phyloP scores from a whole-genome alignment of 2,888 invertebrate genomes.

The Onchidella celtica region DNA sequence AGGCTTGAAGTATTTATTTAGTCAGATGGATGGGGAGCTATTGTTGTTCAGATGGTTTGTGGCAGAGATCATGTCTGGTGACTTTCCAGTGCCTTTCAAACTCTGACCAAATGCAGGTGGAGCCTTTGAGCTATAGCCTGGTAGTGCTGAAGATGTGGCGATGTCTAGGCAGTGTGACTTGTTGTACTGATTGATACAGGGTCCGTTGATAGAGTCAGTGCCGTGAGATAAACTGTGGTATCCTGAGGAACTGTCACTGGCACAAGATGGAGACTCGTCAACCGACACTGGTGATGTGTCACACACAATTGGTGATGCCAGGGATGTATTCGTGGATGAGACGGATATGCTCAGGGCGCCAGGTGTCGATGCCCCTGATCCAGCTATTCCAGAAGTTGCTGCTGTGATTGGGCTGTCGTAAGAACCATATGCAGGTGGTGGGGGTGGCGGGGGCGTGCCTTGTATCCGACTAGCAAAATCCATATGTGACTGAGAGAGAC shows the following conservation, averaged over 20 bases:
- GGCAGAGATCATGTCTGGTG: slow-evolving; percentile 10
- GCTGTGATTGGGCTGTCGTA: slow-evolving; percentile 17
- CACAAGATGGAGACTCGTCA: slow-evolving; percentile 48
- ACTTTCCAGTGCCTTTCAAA: not conserved
- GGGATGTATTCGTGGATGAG: slow-evolving; percentile 25
- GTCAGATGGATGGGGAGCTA: not conserved
- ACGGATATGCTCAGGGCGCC: slow-evolving; percentile 35
- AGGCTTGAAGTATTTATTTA: not conserved
- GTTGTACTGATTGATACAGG: slow-evolving; percentile 3
- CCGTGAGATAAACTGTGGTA: slow-evolving; percentile 45
- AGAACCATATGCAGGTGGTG: slow-evolving; percentile 32
- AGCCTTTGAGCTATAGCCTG: slow-evolving; percentile 11
- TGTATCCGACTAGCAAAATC: slow-evolving; percentile 17
- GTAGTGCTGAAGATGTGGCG: not conserved
- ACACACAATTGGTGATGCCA: slow-evolving; percentile 42
- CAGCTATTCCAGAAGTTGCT: no score
- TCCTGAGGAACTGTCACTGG: slow-evolving; percentile 39
- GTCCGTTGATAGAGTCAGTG: not conserved
- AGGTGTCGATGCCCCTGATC: not conserved
- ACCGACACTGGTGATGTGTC: slow-evolving; percentile 49
- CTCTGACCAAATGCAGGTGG: slow-evolving; percentile 1
- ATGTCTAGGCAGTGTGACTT: slow-evolving; percentile 31
- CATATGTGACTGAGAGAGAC: not conserved
- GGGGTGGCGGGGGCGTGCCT: slow-evolving; percentile 12
- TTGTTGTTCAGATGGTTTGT: not conserved